Conservation (phyloP, 2,797 vertebrate species). For the Halcyon chelicuti region DNA sequence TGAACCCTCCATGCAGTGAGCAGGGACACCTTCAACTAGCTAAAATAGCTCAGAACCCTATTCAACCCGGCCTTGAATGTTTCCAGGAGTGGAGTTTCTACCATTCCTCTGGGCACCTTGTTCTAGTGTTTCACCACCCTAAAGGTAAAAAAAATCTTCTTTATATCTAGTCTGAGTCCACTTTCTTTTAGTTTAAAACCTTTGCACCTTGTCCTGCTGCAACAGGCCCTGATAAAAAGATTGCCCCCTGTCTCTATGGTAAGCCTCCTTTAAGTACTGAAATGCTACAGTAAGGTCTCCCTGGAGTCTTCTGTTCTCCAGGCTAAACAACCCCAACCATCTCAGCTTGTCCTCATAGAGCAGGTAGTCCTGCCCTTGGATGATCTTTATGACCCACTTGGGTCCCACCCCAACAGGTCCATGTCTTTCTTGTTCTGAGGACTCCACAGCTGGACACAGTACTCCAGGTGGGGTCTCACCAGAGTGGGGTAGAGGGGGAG, state of each 20-base stretch:
- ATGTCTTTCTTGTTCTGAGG: not conserved
- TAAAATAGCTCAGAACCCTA: not conserved
- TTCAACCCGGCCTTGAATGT: not conserved
- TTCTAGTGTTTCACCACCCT: not conserved
- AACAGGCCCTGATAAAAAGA: not conserved
- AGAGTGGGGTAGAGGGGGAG: not conserved
- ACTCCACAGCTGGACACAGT: not conserved
- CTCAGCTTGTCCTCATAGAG: not conserved
- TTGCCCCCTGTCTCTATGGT: not conserved
- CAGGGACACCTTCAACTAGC: not conserved
- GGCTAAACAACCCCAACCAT: not conserved
- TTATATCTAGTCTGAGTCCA: not conserved
- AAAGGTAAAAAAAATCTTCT: not conserved
- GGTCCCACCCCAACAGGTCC: not conserved
- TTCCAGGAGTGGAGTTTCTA: not conserved
- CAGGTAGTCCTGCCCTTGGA: not conserved
- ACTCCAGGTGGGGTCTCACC: not conserved
- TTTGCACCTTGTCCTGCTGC: rapidly evolving
- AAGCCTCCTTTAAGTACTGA: no score
- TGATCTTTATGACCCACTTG: not conserved
- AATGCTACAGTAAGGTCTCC: no score
- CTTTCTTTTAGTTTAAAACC: not conserved
- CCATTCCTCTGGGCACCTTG: not conserved
- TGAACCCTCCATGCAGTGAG: not conserved
- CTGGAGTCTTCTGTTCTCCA: no score